phyloP scores from a whole-genome alignment of 2,888 invertebrate genomes.

The Xestia sexstrigata region DNA sequence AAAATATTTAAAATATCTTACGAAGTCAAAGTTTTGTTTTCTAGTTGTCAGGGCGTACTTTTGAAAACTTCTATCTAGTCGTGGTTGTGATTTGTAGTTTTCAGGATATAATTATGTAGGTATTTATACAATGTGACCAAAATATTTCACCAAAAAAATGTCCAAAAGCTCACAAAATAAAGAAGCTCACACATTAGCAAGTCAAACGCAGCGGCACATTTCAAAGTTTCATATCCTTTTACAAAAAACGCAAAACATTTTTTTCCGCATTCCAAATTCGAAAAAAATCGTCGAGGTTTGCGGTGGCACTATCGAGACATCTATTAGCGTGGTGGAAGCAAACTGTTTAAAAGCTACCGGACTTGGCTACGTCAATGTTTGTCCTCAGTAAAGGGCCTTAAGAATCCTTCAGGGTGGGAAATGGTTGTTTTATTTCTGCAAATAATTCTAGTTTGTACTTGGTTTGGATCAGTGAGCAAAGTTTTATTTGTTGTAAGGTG shows the following conservation, averaged over 20 bases:
- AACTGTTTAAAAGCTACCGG: conserved; percentile 89
- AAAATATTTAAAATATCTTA: neutral
- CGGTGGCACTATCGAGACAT: conserved; percentile 80
- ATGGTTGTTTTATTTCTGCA: conserved; percentile 64
- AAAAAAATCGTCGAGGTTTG: conserved; percentile 69
- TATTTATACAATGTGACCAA: neutral
- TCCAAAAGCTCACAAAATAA: conserved; percentile 54
- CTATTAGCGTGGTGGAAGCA: conserved; percentile 85
- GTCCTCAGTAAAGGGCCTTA: conserved; percentile 71
- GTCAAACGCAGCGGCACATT: conserved; percentile 60
- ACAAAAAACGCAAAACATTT: conserved; percentile 57
- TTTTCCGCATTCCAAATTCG: conserved; percentile 70
- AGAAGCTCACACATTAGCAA: conserved; percentile 69
- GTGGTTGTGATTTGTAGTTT: neutral
- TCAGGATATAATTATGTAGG: too few relatives aligned
- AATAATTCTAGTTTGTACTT: conserved; percentile 47
- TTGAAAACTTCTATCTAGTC: neutral
- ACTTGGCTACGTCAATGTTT: conserved; percentile 87
- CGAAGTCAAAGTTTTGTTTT: too few relatives aligned
- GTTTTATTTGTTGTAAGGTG: neutral
- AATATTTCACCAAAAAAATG: neutral
- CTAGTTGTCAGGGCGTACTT: neutral
- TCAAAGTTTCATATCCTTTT: conserved; percentile 57
- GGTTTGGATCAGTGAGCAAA: conserved; percentile 18
- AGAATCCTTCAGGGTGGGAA: conserved; percentile 71